Evolutionary conservation across 2,888 invertebrate genomes (phyloP).

Genomic region (Andrena camellia): DNA sequence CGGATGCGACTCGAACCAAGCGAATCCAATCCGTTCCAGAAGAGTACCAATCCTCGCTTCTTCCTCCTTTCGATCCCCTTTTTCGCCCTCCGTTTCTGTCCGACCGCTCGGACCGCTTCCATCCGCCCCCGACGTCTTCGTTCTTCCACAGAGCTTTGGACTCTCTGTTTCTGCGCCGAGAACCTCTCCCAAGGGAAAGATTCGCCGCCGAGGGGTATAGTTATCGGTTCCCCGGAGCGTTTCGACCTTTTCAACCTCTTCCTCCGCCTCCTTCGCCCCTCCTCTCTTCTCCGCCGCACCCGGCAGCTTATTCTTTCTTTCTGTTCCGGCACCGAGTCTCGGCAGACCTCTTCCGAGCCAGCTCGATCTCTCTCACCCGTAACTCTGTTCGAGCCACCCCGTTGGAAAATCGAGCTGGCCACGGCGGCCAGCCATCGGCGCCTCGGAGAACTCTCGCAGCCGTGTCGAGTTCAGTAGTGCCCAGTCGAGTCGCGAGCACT

Average conservation of each 20-base stretch:
- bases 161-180: constrained; percentile 66
- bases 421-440: constrained; percentile 22
- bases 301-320: constrained; percentile 16
- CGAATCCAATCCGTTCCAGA: constrained; percentile 52
- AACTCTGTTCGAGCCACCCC: constrained; percentile 25
- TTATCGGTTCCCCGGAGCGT: constrained; percentile 76
- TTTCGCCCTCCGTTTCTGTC: neutral
- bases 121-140: constrained; percentile 13
- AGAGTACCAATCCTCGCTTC: constrained; percentile 40
- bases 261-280: neutral
- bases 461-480: neutral
- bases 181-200: constrained; percentile 74
- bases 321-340: neutral
- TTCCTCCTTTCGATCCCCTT: constrained; percentile 7
- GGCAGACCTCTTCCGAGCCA: neutral
- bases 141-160: constrained; percentile 49
- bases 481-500: constrained; percentile 2
- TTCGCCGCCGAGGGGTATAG: constrained; percentile 72
- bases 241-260: constrained; percentile 65
- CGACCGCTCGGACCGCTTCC: constrained; percentile 10
- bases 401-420: constrained; percentile 61
- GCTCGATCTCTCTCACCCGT: constrained; percentile 16
- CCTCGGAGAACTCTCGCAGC: neutral
- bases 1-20: constrained; percentile 54
- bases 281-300: neutral